Conservation (phyloP, 2,797 vertebrate genomes). For the Chanos chanos region DNA sequence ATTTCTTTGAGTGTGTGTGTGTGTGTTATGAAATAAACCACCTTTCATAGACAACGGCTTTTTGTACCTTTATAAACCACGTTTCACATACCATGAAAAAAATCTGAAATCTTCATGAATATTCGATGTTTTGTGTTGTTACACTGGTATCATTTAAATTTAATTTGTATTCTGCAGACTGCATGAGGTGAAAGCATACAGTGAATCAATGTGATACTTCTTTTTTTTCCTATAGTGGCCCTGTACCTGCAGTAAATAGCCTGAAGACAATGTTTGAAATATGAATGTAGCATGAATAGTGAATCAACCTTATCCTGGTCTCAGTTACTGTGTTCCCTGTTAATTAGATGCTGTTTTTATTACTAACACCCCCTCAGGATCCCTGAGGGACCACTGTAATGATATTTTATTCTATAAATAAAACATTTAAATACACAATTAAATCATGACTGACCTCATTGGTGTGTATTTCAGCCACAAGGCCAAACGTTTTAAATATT, state of each 20-base stretch:
- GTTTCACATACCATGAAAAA: too few relatives aligned
- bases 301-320: constrained; percentile 29
- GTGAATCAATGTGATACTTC: too few relatives aligned
- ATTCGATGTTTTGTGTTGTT: too few relatives aligned
- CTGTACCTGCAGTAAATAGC: constrained; percentile 35
- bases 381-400: constrained; percentile 40
- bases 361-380: constrained; percentile 39
- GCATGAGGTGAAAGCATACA: too few relatives aligned
- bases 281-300: constrained; percentile 40
- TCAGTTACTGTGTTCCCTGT: constrained; percentile 39
- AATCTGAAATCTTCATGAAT: too few relatives aligned
- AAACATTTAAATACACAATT: constrained; percentile 48
- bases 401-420: constrained; percentile 52
- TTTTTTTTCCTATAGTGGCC: too few relatives aligned
- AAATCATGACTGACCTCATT: constrained; percentile 44
- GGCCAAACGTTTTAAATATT: constrained; percentile 5
- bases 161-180: too few relatives aligned
- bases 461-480: constrained; percentile 24
- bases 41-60: too few relatives aligned
- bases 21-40: too few relatives aligned
- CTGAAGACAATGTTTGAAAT: constrained; percentile 39
- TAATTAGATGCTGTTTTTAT: constrained; percentile 49
- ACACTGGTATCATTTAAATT: too few relatives aligned
- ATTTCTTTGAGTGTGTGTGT: too few relatives aligned
- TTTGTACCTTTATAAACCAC: too few relatives aligned